Conservation (phyloP, 2,888 invertebrate species). For the Gandaritis pyraliata region DNA sequence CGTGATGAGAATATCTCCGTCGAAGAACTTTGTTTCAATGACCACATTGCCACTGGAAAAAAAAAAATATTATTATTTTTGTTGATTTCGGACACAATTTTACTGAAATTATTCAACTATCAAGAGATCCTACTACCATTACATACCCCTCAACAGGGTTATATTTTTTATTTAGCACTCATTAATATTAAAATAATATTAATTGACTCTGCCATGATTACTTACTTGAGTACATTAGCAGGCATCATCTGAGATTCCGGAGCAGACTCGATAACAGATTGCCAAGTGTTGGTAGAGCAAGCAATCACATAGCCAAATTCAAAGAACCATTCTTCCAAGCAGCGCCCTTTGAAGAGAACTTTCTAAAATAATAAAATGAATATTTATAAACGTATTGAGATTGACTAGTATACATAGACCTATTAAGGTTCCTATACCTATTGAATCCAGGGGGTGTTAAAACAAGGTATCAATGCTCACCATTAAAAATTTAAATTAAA, state of each 20-base stretch:
- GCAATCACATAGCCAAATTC: conserved; percentile 99
- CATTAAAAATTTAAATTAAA: too few species aligned
- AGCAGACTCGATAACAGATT: conserved; percentile 98
- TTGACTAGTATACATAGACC: too few species aligned
- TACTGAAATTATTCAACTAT: background rate
- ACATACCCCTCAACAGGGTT: too few species aligned
- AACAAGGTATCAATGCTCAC: too few species aligned
- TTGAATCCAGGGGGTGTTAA: too few species aligned
- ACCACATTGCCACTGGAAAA: conserved; percentile 95
- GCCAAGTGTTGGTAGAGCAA: conserved; percentile 99
- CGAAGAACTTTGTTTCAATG: conserved; percentile 98
- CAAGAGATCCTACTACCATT: too few species aligned
- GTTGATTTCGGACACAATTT: background rate
- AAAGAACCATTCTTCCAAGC: conserved; percentile 99
- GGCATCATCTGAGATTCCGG: conserved; percentile 99
- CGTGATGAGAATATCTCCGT: conserved; percentile 96
- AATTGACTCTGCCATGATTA: conserved; percentile 18
- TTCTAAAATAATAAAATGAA: conserved; percentile 80
- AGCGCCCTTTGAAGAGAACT: conserved; percentile 93
- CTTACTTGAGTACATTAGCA: conserved; percentile 97
- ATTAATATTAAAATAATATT: too few species aligned
- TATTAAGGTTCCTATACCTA: too few species aligned
- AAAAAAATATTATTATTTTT: background rate
- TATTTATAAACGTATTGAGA: too few species aligned
- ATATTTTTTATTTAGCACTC: too few species aligned